Evolutionary conservation across 2,888 invertebrate genomes (phyloP).

Genomic region (Erynnis tages): DNA sequence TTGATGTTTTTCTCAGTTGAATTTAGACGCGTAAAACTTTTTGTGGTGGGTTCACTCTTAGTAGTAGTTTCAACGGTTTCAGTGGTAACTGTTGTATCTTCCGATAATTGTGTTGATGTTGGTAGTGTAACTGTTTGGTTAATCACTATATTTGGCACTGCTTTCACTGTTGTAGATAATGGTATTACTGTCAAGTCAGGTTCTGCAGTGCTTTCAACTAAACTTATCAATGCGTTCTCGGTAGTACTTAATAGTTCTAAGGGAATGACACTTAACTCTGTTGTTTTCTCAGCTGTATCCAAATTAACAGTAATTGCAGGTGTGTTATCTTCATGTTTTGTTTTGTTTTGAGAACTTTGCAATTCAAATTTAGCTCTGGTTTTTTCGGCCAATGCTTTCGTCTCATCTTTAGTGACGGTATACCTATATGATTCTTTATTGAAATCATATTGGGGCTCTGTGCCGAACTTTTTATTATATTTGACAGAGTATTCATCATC

Average conservation of each 20-base stretch:
- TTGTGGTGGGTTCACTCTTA: slow-evolving; percentile 24
- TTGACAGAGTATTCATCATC: slow-evolving; percentile 65
- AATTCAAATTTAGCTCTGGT: slow-evolving; percentile 31
- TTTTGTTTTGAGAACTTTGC: not conserved
- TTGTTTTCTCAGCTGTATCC: slow-evolving; percentile 35
- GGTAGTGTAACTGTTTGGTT: slow-evolving; percentile 57
- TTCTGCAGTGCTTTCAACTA: slow-evolving; percentile 61
- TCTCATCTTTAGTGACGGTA: slow-evolving; percentile 42
- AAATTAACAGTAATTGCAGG: not conserved
- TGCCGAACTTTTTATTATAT: slow-evolving; percentile 59
- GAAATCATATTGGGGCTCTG: slow-evolving; percentile 48
- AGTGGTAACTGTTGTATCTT: slow-evolving; percentile 40
- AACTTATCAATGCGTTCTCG: slow-evolving; percentile 50
- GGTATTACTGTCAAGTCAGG: slow-evolving; percentile 69
- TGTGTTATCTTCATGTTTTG: not conserved
- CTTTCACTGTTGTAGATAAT: slow-evolving; percentile 53
- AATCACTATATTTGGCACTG: slow-evolving; percentile 45
- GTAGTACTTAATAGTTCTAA: slow-evolving; percentile 71
- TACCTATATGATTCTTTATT: slow-evolving; percentile 65
- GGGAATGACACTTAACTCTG: slow-evolving; percentile 64
- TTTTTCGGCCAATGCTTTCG: slow-evolving; percentile 35
- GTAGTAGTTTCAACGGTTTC: slow-evolving; percentile 38
- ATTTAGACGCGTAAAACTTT: slow-evolving; percentile 26
- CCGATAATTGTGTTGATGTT: slow-evolving; percentile 47
- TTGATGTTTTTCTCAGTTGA: not conserved